A percentile compares a stretch with the other conserved stretches of the same genome.
These are phyloP conservation scores for Catharus fuscescens DNA, from an alignment of 2,113 vertebrate species.

Conservation along the genomic window DNA sequence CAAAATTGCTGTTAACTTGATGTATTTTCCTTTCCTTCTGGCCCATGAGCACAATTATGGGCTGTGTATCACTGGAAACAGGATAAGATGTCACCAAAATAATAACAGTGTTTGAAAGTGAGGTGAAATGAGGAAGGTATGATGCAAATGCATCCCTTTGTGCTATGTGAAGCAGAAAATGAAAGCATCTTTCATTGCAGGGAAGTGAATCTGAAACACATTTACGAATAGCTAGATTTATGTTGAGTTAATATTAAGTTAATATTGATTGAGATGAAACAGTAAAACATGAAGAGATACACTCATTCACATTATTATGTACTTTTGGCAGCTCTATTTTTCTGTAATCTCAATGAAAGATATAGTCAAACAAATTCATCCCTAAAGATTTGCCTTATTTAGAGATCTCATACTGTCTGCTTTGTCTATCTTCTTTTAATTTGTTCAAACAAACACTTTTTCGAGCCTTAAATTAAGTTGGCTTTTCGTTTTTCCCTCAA, in stretches of 20 bases:
- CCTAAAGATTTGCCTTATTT: background rate
- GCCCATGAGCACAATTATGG: background rate
- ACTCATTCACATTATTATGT: constrained; percentile 10
- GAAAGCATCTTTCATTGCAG: background rate
- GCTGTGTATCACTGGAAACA: background rate
- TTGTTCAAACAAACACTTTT: constrained; percentile 45
- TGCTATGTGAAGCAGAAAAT: constrained; percentile 28
- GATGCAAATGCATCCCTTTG: constrained; percentile 10
- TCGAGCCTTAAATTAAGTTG: background rate
- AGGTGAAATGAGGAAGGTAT: constrained; percentile 8
- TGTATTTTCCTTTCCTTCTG: background rate
- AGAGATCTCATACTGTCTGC: background rate
- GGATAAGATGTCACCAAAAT: constrained; percentile 23
- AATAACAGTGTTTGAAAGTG: background rate
- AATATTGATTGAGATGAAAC: constrained; percentile 49
- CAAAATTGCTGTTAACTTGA: background rate
- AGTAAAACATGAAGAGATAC: background rate
- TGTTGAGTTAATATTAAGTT: constrained; percentile 14
- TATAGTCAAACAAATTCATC: background rate
- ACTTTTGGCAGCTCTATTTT: background rate
- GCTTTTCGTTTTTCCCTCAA: constrained; percentile 41
- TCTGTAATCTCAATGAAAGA: background rate
- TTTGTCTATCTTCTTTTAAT: constrained; percentile 48
- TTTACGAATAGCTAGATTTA: constrained; percentile 38
- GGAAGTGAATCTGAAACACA: background rate